Conservation (phyloP, 2,797 vertebrate species). For the Microchirus variegatus region DNA sequence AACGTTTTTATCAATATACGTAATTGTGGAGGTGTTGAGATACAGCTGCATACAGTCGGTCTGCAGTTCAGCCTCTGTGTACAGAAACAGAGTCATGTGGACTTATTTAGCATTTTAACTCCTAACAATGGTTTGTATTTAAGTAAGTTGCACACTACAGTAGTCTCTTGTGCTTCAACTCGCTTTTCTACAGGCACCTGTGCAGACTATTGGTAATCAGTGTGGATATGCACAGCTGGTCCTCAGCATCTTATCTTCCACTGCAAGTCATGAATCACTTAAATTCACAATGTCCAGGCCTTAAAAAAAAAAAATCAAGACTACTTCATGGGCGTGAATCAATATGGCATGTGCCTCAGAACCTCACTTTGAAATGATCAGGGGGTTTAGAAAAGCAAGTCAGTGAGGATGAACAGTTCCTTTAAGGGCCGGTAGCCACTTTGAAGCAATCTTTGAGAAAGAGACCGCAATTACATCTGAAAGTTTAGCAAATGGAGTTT, state of each 20-base stretch:
- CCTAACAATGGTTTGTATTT: too few species aligned
- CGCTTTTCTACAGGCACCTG: too few species aligned
- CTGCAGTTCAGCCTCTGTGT: too few species aligned
- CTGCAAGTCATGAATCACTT: conserved; percentile 10
- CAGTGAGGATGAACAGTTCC: conserved; percentile 9
- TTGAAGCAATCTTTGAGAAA: conserved; percentile 20
- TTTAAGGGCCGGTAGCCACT: conserved; percentile 11
- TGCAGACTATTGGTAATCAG: too few species aligned
- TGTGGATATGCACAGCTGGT: neutral
- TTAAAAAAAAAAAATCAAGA: too few species aligned
- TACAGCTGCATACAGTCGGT: too few species aligned
- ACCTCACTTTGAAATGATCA: conserved; percentile 14
- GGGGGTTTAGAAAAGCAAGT: conserved; percentile 21
- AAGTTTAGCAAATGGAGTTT: conserved; percentile 14
- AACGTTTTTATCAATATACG: too few species aligned
- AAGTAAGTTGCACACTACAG: neutral
- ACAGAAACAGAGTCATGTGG: neutral
- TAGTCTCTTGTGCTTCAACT: neutral
- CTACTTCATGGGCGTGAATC: conserved; percentile 20
- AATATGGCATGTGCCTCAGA: conserved; percentile 21
- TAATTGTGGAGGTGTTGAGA: too few species aligned
- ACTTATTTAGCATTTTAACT: neutral
- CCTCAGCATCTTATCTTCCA: neutral
- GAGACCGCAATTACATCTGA: conserved; percentile 5
- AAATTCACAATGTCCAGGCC: conserved; percentile 4